Evolutionary conservation across 2,888 invertebrate species (phyloP), one percentile per base, ranked within the genome.

Genomic region (Eupithecia insigniata): DNA sequence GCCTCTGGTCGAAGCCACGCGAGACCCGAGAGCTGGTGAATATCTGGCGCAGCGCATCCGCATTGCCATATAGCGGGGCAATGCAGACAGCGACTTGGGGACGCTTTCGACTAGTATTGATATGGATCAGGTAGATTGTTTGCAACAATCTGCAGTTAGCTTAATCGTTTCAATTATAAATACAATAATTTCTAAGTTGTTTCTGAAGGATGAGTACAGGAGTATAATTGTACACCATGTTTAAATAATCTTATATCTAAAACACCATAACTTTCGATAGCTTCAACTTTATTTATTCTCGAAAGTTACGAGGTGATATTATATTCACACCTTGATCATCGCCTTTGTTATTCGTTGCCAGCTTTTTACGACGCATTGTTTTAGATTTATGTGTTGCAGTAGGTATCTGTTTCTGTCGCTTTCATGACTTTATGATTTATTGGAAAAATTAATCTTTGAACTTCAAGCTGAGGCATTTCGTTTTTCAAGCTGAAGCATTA

Each of bases 321-420:
- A 39, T 67, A 73, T 73, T 68, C 70, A 70, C 70, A 65, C 70
- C 68, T 66, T 34, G 62, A 71, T 71, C 26, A 58, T 67, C 64
- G 43, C 58, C 67, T 73, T 68, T 66, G 73, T 68, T 65, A 67
- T 51, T 55, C 43, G 46, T 69, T 73, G 39, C 22, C 66, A 66
- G 58, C 68, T 74, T 76, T 71, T 78, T 75, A 75, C 67, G 62
- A 70, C 72, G 58, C 71, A 76, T 75, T 75, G 78, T 78, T 69
- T 72, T 26, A 67, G 67, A 75, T 76, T 74, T 74, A 78, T 76
- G 70, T 70, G 68, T 70, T 60, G 32, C 28, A 26, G 68, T 72
- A 74, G 36, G 68, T 72, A 74, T 71, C 73, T 65, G 71, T 70
- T 75, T 69, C 68, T 70, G 60, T 68, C 7, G 62, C 62, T 74